Evolutionary conservation across 2,797 vertebrate species (phyloP).

Genomic region (Muraenolepis orangiensis): DNA sequence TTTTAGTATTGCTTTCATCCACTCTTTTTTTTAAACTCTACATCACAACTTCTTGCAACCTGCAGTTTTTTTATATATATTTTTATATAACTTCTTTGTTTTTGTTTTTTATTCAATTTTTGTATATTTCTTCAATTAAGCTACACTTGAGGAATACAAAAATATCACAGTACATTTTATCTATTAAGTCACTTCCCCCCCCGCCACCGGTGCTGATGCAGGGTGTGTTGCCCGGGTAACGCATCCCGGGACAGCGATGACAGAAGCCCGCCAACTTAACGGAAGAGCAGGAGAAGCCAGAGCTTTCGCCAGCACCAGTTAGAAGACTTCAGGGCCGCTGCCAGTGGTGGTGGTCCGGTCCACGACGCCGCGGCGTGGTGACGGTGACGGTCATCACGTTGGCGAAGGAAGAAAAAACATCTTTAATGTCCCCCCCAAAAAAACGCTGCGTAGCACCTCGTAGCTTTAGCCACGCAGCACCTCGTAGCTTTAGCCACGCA

Average conservation of each 20-base stretch:
- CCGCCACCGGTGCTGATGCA: constrained; percentile 35
- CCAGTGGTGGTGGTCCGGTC: not conserved
- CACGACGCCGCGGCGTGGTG: not conserved
- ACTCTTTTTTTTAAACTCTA: constrained; percentile 66
- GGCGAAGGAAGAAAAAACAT: not conserved
- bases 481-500: not conserved
- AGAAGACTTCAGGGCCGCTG: not conserved
- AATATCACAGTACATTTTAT: constrained; percentile 82
- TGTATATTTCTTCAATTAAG: constrained; percentile 60
- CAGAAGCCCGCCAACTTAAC: not conserved
- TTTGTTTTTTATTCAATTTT: constrained; percentile 35
- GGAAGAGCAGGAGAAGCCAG: not conserved
- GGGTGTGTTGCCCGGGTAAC: too few relatives aligned
- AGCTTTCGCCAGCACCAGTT: not conserved
- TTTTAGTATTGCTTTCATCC: constrained; percentile 76
- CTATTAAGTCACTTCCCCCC: constrained; percentile 69
- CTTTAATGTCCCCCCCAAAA: not conserved
- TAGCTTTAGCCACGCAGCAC: too few relatives aligned
- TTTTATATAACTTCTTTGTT: constrained; percentile 38
- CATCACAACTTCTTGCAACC: constrained; percentile 75
- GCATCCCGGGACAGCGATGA: not conserved
- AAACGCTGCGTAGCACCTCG: not conserved
- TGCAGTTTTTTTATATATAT: constrained; percentile 61
- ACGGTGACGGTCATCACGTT: too few relatives aligned
- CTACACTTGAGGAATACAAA: constrained; percentile 82